Percentiles rank a stretch among this genome's conserved stretches.
Evolutionary conservation across 1,140 invertebrate genomes (phyloP).

Genomic region (Ridgeia piscesae): DNA sequence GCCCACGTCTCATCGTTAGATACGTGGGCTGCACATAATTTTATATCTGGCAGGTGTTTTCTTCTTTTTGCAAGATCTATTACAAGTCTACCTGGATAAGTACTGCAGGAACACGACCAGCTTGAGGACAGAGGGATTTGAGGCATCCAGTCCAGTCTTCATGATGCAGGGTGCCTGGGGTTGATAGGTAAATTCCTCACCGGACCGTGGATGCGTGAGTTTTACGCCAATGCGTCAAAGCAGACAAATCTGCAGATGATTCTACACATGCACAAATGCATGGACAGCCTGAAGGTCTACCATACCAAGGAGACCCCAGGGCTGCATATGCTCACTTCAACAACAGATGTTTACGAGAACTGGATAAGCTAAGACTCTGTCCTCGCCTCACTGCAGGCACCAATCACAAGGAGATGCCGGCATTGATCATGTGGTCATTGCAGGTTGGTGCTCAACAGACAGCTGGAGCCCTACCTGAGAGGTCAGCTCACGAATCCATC

Average conservation of each 20-base stretch:
- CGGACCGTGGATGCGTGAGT: slow-evolving; percentile 10
- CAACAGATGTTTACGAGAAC: not conserved
- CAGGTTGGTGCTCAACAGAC: not conserved
- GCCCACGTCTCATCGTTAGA: not conserved
- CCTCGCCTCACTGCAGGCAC: not conserved
- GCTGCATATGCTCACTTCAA: not conserved
- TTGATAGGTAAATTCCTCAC: slow-evolving; percentile 13
- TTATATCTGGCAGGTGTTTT: not conserved
- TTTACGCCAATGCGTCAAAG: slow-evolving; percentile 8
- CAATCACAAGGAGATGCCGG: slow-evolving; percentile 1
- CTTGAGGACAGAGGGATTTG: not conserved
- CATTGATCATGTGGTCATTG: not conserved
- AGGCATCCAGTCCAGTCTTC: not conserved
- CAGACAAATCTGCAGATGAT: not conserved
- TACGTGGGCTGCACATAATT: not conserved
- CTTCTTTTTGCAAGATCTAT: not conserved
- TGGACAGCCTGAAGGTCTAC: not conserved
- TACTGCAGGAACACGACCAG: not conserved
- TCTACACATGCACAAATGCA: not conserved
- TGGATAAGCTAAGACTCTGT: not conserved
- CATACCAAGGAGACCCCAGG: not conserved
- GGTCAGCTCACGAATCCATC: not conserved
- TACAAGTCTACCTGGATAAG: not conserved
- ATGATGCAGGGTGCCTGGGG: not conserved
- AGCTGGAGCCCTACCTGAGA: not conserved